Base-by-base conservation (phyloP, 2,888 invertebrate species). In the Biston betularia region DNA sequence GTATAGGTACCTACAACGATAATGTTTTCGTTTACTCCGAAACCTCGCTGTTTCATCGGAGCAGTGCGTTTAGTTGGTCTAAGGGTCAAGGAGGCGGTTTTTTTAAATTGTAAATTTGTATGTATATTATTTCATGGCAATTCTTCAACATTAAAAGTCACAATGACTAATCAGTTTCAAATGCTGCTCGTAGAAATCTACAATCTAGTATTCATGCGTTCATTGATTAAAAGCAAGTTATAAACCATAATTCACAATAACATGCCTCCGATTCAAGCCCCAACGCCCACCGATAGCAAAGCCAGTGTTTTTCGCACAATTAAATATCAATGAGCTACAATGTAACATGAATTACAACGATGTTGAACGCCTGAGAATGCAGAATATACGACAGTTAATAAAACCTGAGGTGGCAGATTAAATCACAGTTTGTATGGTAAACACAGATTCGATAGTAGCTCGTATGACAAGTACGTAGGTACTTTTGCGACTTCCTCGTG, bases 291-390 rank as follows among this genome's bases (percentile, higher is more conserved):
- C 59, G 63, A 65, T 69, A 60, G 58, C 69, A 63, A 63, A 63
- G 58, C 62, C 45, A 63, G 63, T 62, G 68, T 64, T 86, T 86
- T 87, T 88, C 85, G 85, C 88, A 85, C 87, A 85, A 85, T 89
- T 89, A 88, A 87, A 86, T 88, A 88, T 85, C 86, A 89, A 89
- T 89, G 88, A 89, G 87, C 83, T 82, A 85, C 81, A 79, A 83
- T 82, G 82, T 79, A 81, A 79, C 82, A 83, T 82, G 84, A 88
- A 80, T 82, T 83, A 82, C 76, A 78, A 80, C 67, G 50, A 62
- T 58, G 67, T 54, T 55, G 44, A 58, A 78, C 75, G 75, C 77
- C 70, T 73, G 71, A 60, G 38, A 14, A 42, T 49, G 38, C 50
- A 58, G 67, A 46, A 35, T 58, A 54, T 0, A 8, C 49, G 42